phyloP scores from a whole-genome alignment of 2,888 invertebrate species.

The Idaea aversata region DNA sequence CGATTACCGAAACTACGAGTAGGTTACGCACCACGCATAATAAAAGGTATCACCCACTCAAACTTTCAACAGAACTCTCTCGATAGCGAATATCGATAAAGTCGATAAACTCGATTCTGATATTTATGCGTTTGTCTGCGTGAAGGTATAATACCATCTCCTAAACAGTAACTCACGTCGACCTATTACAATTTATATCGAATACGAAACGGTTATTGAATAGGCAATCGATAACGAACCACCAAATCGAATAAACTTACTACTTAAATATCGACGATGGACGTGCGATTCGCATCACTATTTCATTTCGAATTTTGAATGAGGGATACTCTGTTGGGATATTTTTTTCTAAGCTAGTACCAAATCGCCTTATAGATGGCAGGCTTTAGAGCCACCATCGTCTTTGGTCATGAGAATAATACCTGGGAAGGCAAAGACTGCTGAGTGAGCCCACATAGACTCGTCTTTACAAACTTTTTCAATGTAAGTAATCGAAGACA shows the following conservation, averaged over 20 bases:
- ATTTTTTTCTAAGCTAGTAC: not conserved
- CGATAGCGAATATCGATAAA: constrained; percentile 63
- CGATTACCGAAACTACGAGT: constrained; percentile 23
- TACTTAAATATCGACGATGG: constrained; percentile 34
- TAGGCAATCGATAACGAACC: constrained; percentile 61
- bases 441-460: too few relatives aligned
- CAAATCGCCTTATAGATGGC: not conserved
- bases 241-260: constrained; percentile 38
- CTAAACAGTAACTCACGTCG: constrained; percentile 71
- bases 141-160: constrained; percentile 63
- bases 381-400: too few relatives aligned
- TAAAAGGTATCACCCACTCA: constrained; percentile 53
- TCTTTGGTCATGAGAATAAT: too few relatives aligned
- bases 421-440: too few relatives aligned
- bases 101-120: constrained; percentile 55
- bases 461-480: too few relatives aligned
- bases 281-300: constrained; percentile 26
- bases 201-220: constrained; percentile 68
- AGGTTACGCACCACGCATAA: constrained; percentile 23
- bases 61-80: constrained; percentile 54
- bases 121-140: constrained; percentile 71
- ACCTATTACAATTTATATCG: constrained; percentile 72
- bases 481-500: too few relatives aligned
- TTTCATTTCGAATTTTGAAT: not conserved
- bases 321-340: not conserved